These are phyloP conservation scores for Solenopsis invicta DNA, from an alignment of 1,140 invertebrate species.

Conservation along the genomic window DNA sequence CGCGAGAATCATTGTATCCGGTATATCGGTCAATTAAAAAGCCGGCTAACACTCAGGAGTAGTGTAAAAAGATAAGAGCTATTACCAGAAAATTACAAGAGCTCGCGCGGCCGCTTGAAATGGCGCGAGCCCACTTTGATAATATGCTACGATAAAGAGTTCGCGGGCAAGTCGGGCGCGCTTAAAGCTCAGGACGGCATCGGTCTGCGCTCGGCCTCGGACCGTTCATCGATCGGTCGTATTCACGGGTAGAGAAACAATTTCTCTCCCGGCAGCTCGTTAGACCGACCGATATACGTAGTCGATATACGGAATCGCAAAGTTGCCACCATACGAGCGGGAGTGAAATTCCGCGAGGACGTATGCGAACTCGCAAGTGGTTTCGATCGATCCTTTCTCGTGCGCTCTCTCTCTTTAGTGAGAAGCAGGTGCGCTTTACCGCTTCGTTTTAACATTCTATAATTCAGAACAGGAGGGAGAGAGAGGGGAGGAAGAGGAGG, in stretches of 20 bases:
- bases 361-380: conserved; percentile 60
- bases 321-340: conserved; percentile 52
- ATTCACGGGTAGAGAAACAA: conserved; percentile 62
- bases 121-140: conserved; percentile 43
- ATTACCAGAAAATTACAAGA: conserved; percentile 56
- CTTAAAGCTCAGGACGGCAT: conserved; percentile 47
- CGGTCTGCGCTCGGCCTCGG: conserved; percentile 30
- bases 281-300: conserved; percentile 49
- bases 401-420: neutral
- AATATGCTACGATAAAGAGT: conserved; percentile 54
- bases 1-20: neutral
- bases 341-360: conserved; percentile 61
- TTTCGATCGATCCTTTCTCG: conserved; percentile 58
- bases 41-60: neutral
- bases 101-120: conserved; percentile 17
- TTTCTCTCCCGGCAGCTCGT: conserved; percentile 67
- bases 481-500: neutral
- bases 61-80: conserved; percentile 57
- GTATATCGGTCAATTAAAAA: conserved; percentile 24
- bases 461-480: conserved; percentile 57
- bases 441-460: conserved; percentile 68
- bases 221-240: conserved; percentile 58
- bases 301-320: conserved; percentile 65
- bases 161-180: conserved; percentile 25
- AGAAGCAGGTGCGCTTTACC: conserved; percentile 60